Evolutionary conservation across 2,888 invertebrate genomes (phyloP).

Genomic region (Deroplatys truncata): DNA sequence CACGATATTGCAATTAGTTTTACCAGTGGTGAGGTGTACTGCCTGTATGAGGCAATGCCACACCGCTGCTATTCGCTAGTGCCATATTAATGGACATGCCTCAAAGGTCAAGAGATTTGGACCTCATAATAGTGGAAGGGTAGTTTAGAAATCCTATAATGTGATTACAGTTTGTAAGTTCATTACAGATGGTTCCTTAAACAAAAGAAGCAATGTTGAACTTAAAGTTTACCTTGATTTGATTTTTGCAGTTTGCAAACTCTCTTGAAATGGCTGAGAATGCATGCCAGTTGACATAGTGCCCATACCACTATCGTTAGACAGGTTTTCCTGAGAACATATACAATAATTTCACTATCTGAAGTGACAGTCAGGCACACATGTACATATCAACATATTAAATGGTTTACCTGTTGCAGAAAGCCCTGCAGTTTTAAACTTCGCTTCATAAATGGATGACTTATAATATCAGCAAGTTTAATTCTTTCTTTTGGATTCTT

Average conservation of each 20-base stretch:
- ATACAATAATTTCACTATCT: background rate
- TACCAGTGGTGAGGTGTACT: too few relatives aligned
- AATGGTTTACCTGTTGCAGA: constrained; percentile 26
- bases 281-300: constrained; percentile 34
- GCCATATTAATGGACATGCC: too few relatives aligned
- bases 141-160: too few relatives aligned
- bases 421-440: constrained; percentile 7
- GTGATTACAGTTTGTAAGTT: too few relatives aligned
- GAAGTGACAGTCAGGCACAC: too few relatives aligned
- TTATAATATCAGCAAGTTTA: constrained; percentile 64
- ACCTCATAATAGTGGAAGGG: too few relatives aligned
- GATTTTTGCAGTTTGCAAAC: background rate
- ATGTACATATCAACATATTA: background rate
- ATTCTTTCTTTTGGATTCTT: constrained; percentile 87
- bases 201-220: background rate
- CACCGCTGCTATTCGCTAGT: too few relatives aligned
- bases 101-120: too few relatives aligned
- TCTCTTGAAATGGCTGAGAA: constrained; percentile 22
- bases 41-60: too few relatives aligned
- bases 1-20: too few relatives aligned
- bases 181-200: too few relatives aligned
- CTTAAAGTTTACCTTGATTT: background rate
- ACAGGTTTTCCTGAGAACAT: constrained; percentile 16
- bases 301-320: constrained; percentile 39
- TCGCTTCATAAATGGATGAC: constrained; percentile 64